Base-by-base conservation (phyloP, 1,140 invertebrate genomes). In the Philopotamus ludificatus region DNA sequence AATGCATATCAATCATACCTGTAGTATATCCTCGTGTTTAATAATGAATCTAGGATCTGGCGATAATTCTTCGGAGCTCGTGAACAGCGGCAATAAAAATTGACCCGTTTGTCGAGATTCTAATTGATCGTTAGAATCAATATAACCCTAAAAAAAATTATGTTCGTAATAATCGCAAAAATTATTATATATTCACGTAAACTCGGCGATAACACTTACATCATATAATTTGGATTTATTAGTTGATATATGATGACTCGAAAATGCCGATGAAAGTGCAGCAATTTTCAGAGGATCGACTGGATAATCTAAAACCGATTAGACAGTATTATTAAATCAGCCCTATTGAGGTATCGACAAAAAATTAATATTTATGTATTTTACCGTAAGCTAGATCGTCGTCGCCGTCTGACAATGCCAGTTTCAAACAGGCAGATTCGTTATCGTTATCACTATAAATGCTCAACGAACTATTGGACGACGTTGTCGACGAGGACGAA, bases 11-110 rank as follows among this genome's bases (percentile, higher is more conserved):
- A 45, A 7, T n/a, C 49, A 51, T 15, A 58, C 54, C 34, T 58
- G 54, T 15, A 58, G 18, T n/a, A 58, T 58, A 23, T 23, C 39
- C 23, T 58, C 54, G 25, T 58, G 54, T 58, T 58, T 44, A 8
- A 58, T 58, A 4, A 54, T 1, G 41, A 28, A 47, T 22, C 47
- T 21, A 28, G 39, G 21, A 22, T 47, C 44, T 7, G 9, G n/a
- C 18, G 39, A 60, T 16, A 34, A 18, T 47, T 60, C 57, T 49
- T 60, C 57, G 1, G 57, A 3, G 47, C 21, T 47, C 28, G 57
- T 47, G 28, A 47, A 60, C 7, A 60, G 41, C 2, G 57, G 57
- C 26, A 60, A 26, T 47, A 60, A 60, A 47, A 60, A 60, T 49
- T 47, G 41, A 47, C 28, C 57, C 41, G 22, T 47, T 60, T 60